A percentile compares a stretch with the other conserved stretches of the same genome.
phyloP scores from a whole-genome alignment of 2,888 invertebrate genomes.

The Andrena bucephala region DNA sequence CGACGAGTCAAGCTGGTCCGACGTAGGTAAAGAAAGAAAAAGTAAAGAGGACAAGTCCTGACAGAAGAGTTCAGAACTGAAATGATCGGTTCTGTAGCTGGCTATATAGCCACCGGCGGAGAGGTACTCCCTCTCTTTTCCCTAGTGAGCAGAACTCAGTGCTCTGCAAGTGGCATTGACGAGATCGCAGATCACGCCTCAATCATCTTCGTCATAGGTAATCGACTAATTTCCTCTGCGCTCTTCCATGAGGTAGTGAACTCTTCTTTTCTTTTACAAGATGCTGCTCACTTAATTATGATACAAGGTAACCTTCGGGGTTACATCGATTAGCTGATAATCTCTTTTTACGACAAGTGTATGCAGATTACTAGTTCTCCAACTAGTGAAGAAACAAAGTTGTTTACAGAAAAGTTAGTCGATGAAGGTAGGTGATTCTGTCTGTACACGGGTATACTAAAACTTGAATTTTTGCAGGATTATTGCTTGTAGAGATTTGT shows the following conservation, averaged over 20 bases:
- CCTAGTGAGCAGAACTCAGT: constrained; percentile 76
- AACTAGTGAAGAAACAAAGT: no score
- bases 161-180: constrained; percentile 72
- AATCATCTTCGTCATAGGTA: constrained; percentile 55
- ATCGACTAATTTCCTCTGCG: constrained; percentile 24
- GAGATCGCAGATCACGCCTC: constrained; percentile 62
- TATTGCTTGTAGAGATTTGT: no score
- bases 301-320: no score
- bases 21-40: constrained; percentile 34
- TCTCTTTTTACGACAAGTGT: no score
- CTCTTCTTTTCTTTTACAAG: not conserved
- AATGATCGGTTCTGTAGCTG: constrained; percentile 77
- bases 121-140: constrained; percentile 69
- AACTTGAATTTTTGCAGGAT: no score
- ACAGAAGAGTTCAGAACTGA: constrained; percentile 80
- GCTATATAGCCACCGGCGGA: constrained; percentile 82
- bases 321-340: no score
- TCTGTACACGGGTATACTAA: no score
- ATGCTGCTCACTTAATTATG: no score
- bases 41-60: constrained; percentile 73
- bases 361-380: no score
- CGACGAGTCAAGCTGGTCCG: constrained; percentile 30
- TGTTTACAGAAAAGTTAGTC: no score
- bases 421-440: no score
- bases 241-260: not conserved